Percentiles rank a stretch among this genome's conserved stretches.
Evolutionary conservation across 2,888 invertebrate species (phyloP).

Genomic region (Lasiommata megera): DNA sequence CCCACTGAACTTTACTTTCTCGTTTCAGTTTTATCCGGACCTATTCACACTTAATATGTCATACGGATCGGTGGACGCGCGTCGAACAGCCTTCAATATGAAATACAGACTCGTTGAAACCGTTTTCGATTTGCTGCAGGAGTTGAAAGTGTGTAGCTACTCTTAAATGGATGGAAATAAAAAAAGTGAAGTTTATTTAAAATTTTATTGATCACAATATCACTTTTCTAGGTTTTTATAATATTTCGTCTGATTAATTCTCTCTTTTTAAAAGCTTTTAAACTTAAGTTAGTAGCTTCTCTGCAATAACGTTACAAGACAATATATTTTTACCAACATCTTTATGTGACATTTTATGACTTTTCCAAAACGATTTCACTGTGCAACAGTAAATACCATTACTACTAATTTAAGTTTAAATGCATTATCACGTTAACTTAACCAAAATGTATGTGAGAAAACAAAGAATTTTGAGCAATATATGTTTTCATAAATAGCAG

Average conservation of each 20-base stretch:
- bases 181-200: constrained; percentile 13
- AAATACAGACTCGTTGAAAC: constrained; percentile 82
- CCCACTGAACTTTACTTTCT: too few species aligned
- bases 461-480: constrained; percentile 23
- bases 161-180: constrained; percentile 49
- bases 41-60: constrained; percentile 85
- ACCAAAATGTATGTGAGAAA: constrained; percentile 10
- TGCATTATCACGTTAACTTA: constrained; percentile 6
- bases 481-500: not conserved
- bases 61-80: constrained; percentile 82
- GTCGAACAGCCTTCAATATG: constrained; percentile 76
- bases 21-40: constrained; percentile 86
- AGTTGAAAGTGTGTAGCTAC: constrained; percentile 83
- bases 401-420: not conserved
- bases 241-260: not conserved
- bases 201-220: constrained; percentile 29
- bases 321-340: too few species aligned
- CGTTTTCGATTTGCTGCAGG: constrained; percentile 81
- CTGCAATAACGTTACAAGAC: too few species aligned
- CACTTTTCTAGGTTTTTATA: constrained; percentile 17
- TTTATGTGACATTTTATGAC: too few species aligned
- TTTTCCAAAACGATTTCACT: too few species aligned
- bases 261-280: not conserved
- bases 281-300: not conserved
- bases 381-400: too few species aligned